Conservation (phyloP, 53 echinoderm and acorn worm genomes). For the Henricia sp. region DNA sequence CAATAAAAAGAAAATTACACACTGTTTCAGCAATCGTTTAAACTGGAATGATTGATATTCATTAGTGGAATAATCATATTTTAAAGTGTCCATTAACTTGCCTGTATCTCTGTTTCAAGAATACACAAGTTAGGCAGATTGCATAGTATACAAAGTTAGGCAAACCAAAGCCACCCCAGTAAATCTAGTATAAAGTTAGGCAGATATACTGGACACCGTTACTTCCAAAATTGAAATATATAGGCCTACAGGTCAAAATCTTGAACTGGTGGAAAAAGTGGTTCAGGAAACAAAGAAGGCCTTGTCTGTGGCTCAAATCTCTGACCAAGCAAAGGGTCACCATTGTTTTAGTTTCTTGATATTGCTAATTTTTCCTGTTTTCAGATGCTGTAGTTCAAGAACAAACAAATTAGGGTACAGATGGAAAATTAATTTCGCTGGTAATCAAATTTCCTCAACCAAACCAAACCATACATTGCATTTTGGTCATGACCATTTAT, state of each 20-base stretch:
- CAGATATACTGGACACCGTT: neutral
- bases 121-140: conserved; percentile 27
- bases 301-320: neutral
- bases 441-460: too few relatives aligned
- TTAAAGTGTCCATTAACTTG: too few relatives aligned
- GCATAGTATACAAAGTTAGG: conserved; percentile 17
- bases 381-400: too few relatives aligned
- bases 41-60: too few relatives aligned
- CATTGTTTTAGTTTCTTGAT: conserved; percentile 22
- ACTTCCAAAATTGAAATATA: neutral
- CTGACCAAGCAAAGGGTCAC: neutral
- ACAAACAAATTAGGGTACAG: too few relatives aligned
- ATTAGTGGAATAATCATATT: too few relatives aligned
- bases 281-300: neutral
- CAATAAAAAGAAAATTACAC: too few relatives aligned
- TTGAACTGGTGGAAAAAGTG: neutral
- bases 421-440: too few relatives aligned
- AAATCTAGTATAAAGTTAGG: conserved; percentile 17
- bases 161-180: neutral
- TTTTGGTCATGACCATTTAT: too few relatives aligned
- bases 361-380: neutral
- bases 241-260: neutral
- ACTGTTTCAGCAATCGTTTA: too few relatives aligned
- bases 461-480: too few relatives aligned
- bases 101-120: too few relatives aligned